phyloP scores from a whole-genome alignment of 2,797 vertebrate species.

The Tenualosa ilisha region DNA sequence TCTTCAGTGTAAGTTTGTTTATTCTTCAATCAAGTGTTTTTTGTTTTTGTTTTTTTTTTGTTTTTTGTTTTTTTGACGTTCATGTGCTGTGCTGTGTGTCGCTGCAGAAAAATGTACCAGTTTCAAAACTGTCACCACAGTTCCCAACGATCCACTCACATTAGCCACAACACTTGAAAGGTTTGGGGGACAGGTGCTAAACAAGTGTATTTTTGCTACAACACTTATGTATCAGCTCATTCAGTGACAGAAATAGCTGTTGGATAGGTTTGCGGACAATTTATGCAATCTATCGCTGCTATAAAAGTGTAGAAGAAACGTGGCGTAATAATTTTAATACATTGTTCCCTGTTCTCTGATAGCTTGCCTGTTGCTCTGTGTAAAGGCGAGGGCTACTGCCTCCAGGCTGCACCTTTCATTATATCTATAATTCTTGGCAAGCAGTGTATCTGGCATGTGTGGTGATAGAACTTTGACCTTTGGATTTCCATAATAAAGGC shows the following conservation, averaged over 20 bases:
- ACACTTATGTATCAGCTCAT: background rate
- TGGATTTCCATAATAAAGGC: constrained; percentile 57
- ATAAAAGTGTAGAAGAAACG: background rate
- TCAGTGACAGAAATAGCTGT: background rate
- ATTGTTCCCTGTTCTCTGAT: constrained; percentile 4
- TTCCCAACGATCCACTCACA: background rate
- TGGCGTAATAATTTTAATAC: background rate
- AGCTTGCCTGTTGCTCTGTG: background rate
- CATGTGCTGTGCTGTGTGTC: background rate
- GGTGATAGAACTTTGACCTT: constrained; percentile 44
- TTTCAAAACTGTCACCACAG: background rate
- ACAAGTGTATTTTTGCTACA: background rate
- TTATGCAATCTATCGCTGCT: background rate
- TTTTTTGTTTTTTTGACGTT: background rate
- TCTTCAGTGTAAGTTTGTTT: background rate
- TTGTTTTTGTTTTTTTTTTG: too few relatives aligned
- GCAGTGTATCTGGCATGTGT: constrained; percentile 4
- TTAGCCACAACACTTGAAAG: background rate
- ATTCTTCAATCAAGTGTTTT: background rate
- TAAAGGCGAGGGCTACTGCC: background rate
- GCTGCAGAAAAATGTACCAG: constrained; percentile 2
- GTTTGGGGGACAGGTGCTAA: background rate
- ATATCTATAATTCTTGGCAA: background rate
- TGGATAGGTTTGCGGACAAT: background rate
- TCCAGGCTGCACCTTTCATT: background rate